Evolutionary conservation across 2,113 vertebrate genomes (phyloP), one percentile per base, ranked within the genome.

Genomic region (Panthera tigris): DNA sequence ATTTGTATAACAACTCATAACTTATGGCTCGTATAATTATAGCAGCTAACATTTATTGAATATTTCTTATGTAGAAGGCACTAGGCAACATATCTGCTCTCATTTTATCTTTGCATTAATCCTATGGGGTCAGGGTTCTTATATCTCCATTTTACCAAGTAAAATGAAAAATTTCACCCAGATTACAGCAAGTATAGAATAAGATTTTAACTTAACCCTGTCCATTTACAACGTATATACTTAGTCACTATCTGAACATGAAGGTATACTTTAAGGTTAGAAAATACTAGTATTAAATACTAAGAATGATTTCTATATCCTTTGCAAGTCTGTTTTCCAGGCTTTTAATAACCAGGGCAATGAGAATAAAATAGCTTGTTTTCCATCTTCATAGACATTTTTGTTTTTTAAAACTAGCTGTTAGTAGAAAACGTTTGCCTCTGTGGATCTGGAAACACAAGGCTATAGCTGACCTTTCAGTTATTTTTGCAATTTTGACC

Each of bases 401-500:
- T 66, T 95, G 21, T 55, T 95, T 80, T 71, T 74, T 21, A 36
- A 97, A 97, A 87, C 7, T 82, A 91, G 39, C 41, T 89, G 1
- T 85, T 95, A 50, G 41, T 61, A 85, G 78, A 86, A 92, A 82
- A 84, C 27, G 81, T 89, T 82, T 79, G 71, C 65, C 16, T 81
- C 45, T 92, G 19, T 97, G 78, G 52, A 92, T 82, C 85, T 96
- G 61, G 61, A 91, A 87, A 95, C 3, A 71, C 3, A 82, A 96
- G 21, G 45, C 36, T 86, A 57, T n/a, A 66, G 12, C 29, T 96
- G 94, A 97, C 48, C 84, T 96, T 95, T 95, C 25, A 52, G 81
- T 92, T 94, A 74, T 78, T 95, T 97, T 89, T 97, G 76, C 79
- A 94, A 63, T 80, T 97, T 94, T 96, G 94, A 92, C 95, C 68